A percentile compares a stretch with the other conserved stretches of the same genome.
phyloP scores from a whole-genome alignment of 2,888 invertebrate genomes.

The Ceraclea dissimilis region DNA sequence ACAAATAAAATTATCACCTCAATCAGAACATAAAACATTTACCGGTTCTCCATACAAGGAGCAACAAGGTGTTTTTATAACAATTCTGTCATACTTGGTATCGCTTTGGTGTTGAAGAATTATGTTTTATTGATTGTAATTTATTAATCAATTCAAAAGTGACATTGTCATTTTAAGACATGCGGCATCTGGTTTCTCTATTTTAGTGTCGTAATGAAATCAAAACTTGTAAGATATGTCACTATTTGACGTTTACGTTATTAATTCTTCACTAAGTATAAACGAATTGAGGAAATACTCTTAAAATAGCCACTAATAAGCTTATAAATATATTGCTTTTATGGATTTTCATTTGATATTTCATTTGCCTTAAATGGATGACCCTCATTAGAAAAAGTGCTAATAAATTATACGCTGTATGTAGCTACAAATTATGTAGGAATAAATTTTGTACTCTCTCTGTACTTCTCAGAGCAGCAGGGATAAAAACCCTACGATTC shows the following conservation, averaged over 20 bases:
- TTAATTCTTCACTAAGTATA: neutral
- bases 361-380: too few species aligned
- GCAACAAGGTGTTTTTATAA: neutral
- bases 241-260: neutral
- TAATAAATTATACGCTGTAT: too few species aligned
- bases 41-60: neutral
- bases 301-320: neutral
- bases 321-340: too few species aligned
- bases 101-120: neutral
- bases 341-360: too few species aligned
- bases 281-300: neutral
- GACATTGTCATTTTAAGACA: neutral
- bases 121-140: neutral
- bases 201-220: neutral
- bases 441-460: too few species aligned
- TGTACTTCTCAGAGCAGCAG: too few species aligned
- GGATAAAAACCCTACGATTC: too few species aligned
- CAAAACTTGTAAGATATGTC: neutral
- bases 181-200: neutral
- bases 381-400: too few species aligned
- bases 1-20: constrained; percentile 1
- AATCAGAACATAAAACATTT: neutral
- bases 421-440: too few species aligned
- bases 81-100: neutral
- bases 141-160: neutral